Evolutionary conservation across 2,797 vertebrate genomes (phyloP), one percentile per base, ranked within the genome.

Genomic region (Parotocinclus haroldoi): DNA sequence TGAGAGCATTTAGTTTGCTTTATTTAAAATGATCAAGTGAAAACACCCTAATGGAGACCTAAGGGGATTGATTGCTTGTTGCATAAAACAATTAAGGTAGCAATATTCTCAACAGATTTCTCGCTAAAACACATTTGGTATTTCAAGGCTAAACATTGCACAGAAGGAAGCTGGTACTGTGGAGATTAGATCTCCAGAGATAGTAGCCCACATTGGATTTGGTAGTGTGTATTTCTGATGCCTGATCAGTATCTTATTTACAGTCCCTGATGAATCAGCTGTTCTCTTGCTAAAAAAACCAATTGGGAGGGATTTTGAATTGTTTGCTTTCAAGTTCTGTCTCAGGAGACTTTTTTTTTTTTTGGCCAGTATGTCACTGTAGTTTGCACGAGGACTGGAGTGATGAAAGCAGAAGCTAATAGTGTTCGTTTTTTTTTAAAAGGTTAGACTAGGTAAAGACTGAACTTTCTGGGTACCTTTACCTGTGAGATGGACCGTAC

Each of bases 1-100:
- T 27, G 2, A 27, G 5, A 27, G 27, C 2, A 27, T 27, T 27
- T 2, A 27, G 27, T 27, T 27, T 27, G 27, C 2, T 27, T 27
- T 5, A 2, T 27, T 27, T 27, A 27, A 27, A 5, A 27, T 2
- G 5, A 27, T 5, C 27, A 27, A 2, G 27, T 27, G 27, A 27
- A 27, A 27, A 27, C 27, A 27, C 27, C 27, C 27, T 76, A 78
- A 73, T 73, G 66, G 60, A 63, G 60, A 65, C 62, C 70, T 9
- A 18, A 71, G 51, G 69, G 76, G 59, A 63, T 75, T 75, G 76
- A 66, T 73, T 71, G 76, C 68, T 65, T 73, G 68, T 76, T 78
- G 68, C 71, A 76, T 78, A 63, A 78, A 73, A 78, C 76, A 78
- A 78, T 78, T 78, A 78, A 60, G 72, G 71, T 71, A 61, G 60